Percentiles rank a stretch among this genome's conserved stretches.
These are phyloP conservation scores for Schizaphis graminum DNA, from an alignment of 2,888 invertebrate species.

Conservation along the genomic window DNA sequence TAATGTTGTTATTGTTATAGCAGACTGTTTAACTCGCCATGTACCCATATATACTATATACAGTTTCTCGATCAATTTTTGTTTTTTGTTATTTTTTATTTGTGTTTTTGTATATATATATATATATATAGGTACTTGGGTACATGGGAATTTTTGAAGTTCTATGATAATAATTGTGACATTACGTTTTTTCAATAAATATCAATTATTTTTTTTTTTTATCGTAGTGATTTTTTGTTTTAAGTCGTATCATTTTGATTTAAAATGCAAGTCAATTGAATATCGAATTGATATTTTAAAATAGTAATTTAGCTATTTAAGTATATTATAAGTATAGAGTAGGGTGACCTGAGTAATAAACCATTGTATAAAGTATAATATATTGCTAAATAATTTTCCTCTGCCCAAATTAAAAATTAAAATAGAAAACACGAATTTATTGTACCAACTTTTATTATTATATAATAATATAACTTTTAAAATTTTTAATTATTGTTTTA, in stretches of 20 bases:
- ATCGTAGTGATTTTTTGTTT: constrained; percentile 8
- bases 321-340: neutral
- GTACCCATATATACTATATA: neutral
- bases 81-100: constrained; percentile 15
- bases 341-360: neutral
- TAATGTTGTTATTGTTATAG: neutral
- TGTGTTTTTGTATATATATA: neutral
- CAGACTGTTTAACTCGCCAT: neutral
- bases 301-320: neutral
- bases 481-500: neutral
- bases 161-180: neutral
- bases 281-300: neutral
- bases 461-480: neutral
- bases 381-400: neutral
- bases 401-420: neutral
- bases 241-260: neutral
- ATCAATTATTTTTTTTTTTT: constrained; percentile 7
- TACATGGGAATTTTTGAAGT: neutral
- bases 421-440: neutral
- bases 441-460: neutral
- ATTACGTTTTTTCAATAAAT: neutral
- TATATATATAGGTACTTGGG: neutral
- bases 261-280: neutral
- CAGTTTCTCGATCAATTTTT: neutral
- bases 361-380: neutral